Conservation (phyloP, 2,888 invertebrate genomes). For the Macrosoma leucophasiata region DNA sequence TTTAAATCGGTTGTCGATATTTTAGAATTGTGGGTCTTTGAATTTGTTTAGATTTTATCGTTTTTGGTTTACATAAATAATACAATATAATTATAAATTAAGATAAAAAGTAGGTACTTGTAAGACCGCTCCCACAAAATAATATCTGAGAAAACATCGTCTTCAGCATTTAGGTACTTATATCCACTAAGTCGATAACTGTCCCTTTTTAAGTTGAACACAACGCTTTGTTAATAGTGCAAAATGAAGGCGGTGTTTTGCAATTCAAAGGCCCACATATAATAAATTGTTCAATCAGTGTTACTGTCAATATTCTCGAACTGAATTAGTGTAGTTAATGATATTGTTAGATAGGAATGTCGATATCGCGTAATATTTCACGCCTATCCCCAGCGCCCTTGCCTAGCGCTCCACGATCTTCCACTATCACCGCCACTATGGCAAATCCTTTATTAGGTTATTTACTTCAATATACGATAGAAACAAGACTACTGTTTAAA, state of each 20-base stretch:
- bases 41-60: no score
- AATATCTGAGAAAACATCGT: no score
- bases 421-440: constrained; percentile 60
- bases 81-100: no score
- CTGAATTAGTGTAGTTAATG: constrained; percentile 22
- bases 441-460: constrained; percentile 46
- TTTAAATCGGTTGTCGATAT: constrained; percentile 23
- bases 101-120: no score
- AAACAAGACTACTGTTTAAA: no score
- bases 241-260: no score
- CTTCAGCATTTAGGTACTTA: no score
- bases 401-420: constrained; percentile 66
- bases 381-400: constrained; percentile 55
- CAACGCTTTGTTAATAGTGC: no score
- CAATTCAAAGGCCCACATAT: constrained; percentile 25
- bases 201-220: no score
- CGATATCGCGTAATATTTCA: constrained; percentile 33
- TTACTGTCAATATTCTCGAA: constrained; percentile 30
- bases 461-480: constrained; percentile 46
- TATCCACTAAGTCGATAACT: no score
- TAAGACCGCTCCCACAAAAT: no score
- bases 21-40: constrained; percentile 19
- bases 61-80: no score
- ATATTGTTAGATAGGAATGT: constrained; percentile 30
- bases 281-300: constrained; percentile 31